Evolutionary conservation across 2,113 vertebrate genomes (phyloP).

Genomic region (Rynchops niger): DNA sequence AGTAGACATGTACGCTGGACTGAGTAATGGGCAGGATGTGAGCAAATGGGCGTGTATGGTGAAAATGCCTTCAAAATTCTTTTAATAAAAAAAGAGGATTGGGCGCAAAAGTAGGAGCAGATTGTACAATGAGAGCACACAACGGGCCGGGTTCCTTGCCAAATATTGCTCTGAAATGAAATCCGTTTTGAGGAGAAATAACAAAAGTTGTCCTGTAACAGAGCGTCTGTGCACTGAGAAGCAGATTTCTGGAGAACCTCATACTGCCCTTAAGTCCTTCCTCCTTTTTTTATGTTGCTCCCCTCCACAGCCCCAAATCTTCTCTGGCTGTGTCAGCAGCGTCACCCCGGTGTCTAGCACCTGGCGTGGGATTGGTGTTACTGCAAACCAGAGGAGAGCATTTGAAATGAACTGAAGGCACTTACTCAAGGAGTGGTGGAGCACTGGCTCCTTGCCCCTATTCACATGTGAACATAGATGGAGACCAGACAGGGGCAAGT

Average conservation of each 20-base stretch:
- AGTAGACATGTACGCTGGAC: neutral
- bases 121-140: neutral
- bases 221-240: neutral
- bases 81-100: neutral
- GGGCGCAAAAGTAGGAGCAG: neutral
- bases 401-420: neutral
- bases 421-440: neutral
- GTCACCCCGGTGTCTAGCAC: neutral
- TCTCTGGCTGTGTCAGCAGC: neutral
- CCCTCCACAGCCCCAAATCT: neutral
- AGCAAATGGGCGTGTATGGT: neutral
- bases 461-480: neutral
- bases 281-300: neutral
- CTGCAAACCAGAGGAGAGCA: neutral
- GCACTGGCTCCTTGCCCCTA: neutral
- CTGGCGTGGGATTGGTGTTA: neutral
- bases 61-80: neutral
- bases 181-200: neutral
- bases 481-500: neutral
- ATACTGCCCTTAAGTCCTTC: neutral
- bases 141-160: neutral
- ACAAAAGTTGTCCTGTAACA: neutral
- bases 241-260: neutral
- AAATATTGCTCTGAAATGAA: neutral
- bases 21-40: neutral